These are phyloP conservation scores for Paracanthobrama guichenoti DNA, from an alignment of 2,113 vertebrate genomes.

Conservation along the genomic window DNA sequence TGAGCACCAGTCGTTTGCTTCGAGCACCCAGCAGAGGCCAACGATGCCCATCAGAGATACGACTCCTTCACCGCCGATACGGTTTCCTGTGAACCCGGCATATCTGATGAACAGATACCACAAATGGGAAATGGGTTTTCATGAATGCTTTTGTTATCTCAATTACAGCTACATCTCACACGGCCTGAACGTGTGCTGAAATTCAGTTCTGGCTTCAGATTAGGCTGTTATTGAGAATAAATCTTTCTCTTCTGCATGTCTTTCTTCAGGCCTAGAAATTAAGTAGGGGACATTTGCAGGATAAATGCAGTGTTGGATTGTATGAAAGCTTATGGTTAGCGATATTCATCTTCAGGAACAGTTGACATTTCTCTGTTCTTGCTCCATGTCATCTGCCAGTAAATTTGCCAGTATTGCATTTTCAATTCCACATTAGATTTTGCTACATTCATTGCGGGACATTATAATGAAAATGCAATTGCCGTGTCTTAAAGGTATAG, in stretches of 20 bases:
- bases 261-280: constrained; percentile 4
- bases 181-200: constrained; percentile 39
- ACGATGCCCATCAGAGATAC: constrained; percentile 67
- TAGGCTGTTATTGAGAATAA: constrained; percentile 20
- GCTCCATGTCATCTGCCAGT: too few species aligned
- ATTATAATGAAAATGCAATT: too few species aligned
- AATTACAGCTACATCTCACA: constrained; percentile 65
- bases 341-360: too few species aligned
- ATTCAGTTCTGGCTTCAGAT: not conserved
- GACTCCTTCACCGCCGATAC: constrained; percentile 54
- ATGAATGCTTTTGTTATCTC: constrained; percentile 62
- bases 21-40: constrained; percentile 53
- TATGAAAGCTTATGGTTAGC: too few species aligned
- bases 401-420: too few species aligned
- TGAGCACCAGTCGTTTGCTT: constrained; percentile 50
- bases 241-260: constrained; percentile 22
- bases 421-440: too few species aligned
- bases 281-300: not conserved
- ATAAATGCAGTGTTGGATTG: not conserved
- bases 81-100: constrained; percentile 66
- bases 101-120: constrained; percentile 65
- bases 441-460: too few species aligned
- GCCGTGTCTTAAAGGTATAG: too few species aligned
- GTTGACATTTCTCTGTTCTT: too few species aligned
- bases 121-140: constrained; percentile 71